phyloP scores from a whole-genome alignment of 2,888 invertebrate genomes.

The Megaustenia siamemsis region DNA sequence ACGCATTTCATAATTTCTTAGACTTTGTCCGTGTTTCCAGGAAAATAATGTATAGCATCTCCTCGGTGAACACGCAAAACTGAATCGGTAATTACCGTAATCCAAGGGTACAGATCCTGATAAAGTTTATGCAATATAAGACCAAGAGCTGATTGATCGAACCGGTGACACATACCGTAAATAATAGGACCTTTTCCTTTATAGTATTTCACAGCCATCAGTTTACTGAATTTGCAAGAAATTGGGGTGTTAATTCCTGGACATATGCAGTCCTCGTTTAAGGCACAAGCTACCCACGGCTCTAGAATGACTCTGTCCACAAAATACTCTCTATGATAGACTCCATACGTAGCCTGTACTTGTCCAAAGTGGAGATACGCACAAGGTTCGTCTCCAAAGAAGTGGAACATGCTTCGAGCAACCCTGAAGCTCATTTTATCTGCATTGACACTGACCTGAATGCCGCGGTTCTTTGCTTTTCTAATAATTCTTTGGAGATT shows the following conservation, averaged over 20 bases:
- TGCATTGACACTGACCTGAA: conserved; percentile 1
- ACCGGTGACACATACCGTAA: conserved; percentile 54
- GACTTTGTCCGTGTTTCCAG: no score
- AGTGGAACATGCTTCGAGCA: conserved; percentile 42
- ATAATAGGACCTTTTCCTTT: conserved; percentile 22
- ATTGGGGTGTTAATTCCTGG: not conserved
- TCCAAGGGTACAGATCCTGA: conserved; percentile 27
- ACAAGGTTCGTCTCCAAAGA: conserved; percentile 56
- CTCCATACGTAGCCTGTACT: conserved; percentile 34
- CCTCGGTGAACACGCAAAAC: not conserved
- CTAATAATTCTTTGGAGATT: not conserved
- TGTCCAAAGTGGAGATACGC: conserved; percentile 42
- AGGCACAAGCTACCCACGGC: conserved; percentile 54
- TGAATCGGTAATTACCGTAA: not conserved
- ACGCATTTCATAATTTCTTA: no score
- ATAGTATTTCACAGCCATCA: not conserved
- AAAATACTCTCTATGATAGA: conserved; percentile 50
- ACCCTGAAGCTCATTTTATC: conserved; percentile 17
- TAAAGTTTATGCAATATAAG: conserved; percentile 52
- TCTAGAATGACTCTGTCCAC: conserved; percentile 50
- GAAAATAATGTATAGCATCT: not conserved
- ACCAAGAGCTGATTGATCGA: conserved; percentile 53
- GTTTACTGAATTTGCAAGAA: conserved; percentile 10
- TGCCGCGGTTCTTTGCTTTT: not conserved
- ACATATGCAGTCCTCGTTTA: conserved; percentile 53